phyloP scores from a whole-genome alignment of 2,113 vertebrate species.

The Aramus guarauna region DNA sequence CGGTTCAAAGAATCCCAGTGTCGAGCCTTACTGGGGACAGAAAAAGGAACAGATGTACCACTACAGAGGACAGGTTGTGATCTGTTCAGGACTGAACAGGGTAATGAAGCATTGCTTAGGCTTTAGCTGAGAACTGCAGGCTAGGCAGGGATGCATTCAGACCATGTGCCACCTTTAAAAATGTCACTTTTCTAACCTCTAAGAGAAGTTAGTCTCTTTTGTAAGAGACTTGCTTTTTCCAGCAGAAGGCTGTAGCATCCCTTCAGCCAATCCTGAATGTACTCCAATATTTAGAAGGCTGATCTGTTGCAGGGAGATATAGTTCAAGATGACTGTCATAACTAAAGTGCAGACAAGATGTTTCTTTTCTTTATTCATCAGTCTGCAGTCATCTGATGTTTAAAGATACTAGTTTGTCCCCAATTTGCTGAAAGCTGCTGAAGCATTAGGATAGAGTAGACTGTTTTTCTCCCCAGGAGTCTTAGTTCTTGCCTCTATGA shows the following conservation, averaged over 20 bases:
- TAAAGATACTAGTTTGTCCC: slow-evolving; percentile 13
- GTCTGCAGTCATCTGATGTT: background rate
- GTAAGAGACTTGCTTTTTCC: background rate
- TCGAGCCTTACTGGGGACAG: background rate
- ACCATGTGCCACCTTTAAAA: background rate
- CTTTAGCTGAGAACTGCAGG: background rate
- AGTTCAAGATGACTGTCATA: background rate
- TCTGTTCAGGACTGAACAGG: background rate
- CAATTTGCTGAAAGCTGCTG: background rate
- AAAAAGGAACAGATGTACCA: background rate
- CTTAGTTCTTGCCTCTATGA: slow-evolving; percentile 26
- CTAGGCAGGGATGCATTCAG: background rate
- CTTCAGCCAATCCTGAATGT: background rate
- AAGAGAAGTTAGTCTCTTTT: background rate
- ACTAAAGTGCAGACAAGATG: background rate
- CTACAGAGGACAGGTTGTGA: background rate
- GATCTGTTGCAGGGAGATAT: background rate
- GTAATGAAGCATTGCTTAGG: background rate
- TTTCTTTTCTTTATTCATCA: background rate
- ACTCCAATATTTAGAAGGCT: background rate
- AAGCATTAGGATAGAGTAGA: slow-evolving; percentile 1
- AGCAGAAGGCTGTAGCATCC: background rate
- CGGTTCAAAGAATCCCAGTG: background rate
- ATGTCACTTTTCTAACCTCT: background rate
- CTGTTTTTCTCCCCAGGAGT: background rate